A percentile compares a stretch with the other conserved stretches of the same genome.
phyloP scores from a whole-genome alignment of 2,113 vertebrate species.

The Rhinolophus sinicus region DNA sequence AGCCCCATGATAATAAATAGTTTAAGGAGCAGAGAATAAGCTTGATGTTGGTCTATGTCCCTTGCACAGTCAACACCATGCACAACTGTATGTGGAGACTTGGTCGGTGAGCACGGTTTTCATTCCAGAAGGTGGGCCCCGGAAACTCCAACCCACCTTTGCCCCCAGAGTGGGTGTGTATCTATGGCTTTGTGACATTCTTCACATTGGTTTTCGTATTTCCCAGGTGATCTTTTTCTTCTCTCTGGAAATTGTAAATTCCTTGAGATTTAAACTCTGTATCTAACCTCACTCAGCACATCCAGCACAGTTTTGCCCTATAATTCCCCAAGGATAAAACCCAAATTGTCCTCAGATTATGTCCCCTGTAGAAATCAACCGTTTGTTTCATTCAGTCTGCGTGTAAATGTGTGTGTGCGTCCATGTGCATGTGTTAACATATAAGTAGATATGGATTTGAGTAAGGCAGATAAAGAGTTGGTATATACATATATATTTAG shows the following conservation, averaged over 20 bases:
- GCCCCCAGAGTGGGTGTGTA: fast-evolving
- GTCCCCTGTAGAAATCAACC: neutral
- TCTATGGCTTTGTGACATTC: neutral
- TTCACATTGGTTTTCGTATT: neutral
- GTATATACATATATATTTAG: fast-evolving
- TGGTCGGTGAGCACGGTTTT: fast-evolving
- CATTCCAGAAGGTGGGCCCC: neutral
- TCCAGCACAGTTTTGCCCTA: fast-evolving
- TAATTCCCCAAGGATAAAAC: neutral
- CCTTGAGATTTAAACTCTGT: neutral
- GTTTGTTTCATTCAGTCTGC: too few species aligned
- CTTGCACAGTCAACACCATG: neutral
- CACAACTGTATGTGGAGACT: neutral
- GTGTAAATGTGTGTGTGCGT: too few species aligned
- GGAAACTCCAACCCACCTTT: neutral
- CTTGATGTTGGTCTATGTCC: fast-evolving
- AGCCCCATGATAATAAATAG: neutral
- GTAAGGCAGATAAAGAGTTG: neutral
- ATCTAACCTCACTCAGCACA: neutral
- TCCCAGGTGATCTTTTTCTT: neutral
- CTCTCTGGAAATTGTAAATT: neutral
- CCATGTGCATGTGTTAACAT: too few species aligned
- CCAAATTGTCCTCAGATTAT: fast-evolving
- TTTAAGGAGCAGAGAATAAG: neutral
- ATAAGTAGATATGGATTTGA: neutral